Percentiles rank a stretch among this genome's conserved stretches.
phyloP scores from a whole-genome alignment of 2,888 invertebrate genomes.

The Arenicola marina region DNA sequence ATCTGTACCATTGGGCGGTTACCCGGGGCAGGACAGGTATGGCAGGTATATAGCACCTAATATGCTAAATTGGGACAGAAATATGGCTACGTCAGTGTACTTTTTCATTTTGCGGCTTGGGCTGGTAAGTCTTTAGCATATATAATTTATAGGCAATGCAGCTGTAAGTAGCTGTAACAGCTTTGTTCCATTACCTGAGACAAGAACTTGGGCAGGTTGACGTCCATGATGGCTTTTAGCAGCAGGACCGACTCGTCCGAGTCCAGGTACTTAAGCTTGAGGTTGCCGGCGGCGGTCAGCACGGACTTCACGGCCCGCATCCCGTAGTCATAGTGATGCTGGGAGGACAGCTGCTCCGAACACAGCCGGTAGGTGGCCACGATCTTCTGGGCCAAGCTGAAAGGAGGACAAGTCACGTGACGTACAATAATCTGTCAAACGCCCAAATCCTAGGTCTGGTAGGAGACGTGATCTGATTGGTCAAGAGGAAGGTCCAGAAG shows the following conservation, averaged over 20 bases:
- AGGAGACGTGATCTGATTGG: too few relatives aligned
- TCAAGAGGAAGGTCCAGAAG: neutral
- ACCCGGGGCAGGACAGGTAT: too few relatives aligned
- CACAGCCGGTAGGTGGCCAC: conserved; percentile 61
- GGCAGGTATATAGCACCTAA: too few relatives aligned
- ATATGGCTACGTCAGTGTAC: too few relatives aligned
- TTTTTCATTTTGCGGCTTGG: too few relatives aligned
- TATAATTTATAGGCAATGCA: too few relatives aligned
- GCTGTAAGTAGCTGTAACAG: too few relatives aligned
- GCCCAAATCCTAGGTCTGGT: too few relatives aligned
- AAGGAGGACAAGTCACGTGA: conserved; percentile 15
- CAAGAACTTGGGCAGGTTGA: conserved; percentile 62
- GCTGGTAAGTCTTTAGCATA: too few relatives aligned
- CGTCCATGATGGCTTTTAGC: conserved; percentile 62
- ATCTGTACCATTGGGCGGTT: too few relatives aligned
- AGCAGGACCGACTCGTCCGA: conserved; percentile 59
- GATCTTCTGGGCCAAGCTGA: conserved; percentile 60
- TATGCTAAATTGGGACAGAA: too few relatives aligned
- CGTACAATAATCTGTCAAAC: too few relatives aligned
- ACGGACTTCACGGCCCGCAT: conserved; percentile 63
- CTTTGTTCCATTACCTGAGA: conserved; percentile 57
- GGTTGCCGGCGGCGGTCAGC: conserved; percentile 61
- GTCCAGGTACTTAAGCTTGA: conserved; percentile 59
- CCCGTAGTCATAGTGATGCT: conserved; percentile 65
- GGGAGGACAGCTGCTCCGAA: conserved; percentile 62